Evolutionary conservation across 92 coral and sea anemone genomes (phyloP), one percentile per base, ranked within the genome.

Genomic region (Montipora capitata): DNA sequence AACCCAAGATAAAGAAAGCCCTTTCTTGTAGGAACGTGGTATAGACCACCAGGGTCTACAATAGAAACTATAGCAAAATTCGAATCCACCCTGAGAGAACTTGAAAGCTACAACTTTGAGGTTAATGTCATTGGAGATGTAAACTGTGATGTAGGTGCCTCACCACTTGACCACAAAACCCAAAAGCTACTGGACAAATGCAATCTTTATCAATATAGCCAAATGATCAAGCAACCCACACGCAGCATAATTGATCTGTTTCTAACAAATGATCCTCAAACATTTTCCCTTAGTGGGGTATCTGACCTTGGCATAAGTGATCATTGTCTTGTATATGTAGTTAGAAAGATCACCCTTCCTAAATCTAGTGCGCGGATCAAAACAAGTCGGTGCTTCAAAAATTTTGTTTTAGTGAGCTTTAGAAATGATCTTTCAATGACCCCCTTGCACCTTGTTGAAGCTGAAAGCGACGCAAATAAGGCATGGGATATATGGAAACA

Each of bases 1-100:
- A 67, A 81, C 77, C 78, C 18, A 68, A 81, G 65, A 45, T 68
- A 12, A 81, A 38, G 74, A 74, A 18, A 27, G 45, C 86, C 86
- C 76, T 81, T 81, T 43, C 17, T 80, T 14, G 57, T 80, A 4
- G 85, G 85, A 40, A 80, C 86, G 69, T 81, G 86, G 86, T 45
- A 17, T 68, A 81, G 52, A 27, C 78, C 86, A 67, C 86, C 78
- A 68, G 65, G 86, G 61, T 65, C 77, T 40, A 27, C 7, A 1
- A 68, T 68, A 40, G 86, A 81, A 16, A 42, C 39, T n/a, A 45
- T 81, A 4, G 73, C 56, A 63, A 68, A 27, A 81, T 81, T 81
- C 40, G 63, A 81, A 63, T 43, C 68, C 58, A 65, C 59, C 17
- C 40, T 81, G 17, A 54, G 43, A 48, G 58, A 44, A 68, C 57